Base-by-base conservation (phyloP, 2,797 vertebrate species). In the Thalassophryne amazonica region DNA sequence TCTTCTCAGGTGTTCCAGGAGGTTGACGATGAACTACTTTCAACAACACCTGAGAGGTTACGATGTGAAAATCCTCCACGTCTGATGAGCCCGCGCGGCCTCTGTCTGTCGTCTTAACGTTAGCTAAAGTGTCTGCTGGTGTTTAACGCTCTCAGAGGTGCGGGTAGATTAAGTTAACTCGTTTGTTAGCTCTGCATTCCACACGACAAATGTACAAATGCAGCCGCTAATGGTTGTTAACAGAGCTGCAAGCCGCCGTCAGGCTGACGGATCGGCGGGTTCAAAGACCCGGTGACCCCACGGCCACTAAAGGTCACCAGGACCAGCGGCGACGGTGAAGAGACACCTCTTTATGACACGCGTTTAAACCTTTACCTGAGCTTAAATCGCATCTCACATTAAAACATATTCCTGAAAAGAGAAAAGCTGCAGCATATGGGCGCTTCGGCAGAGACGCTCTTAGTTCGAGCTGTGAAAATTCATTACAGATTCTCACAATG, bases 121-220 rank as follows among this genome's bases (percentile, higher is more conserved):
- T 70, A 77, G 77, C 80, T 80, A 59, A 79, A 78, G 82, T 76
- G 70, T 72, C 68, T 73, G 61, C 60, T 7, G 47, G 72, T 41
- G 25, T 78, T 85, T 76, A 81, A 73, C 74, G 69, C 76, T 65
- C 60, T 76, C 68, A 14, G 54, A 73, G 71, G 60, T 71, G 67
- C 73, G 63, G 73, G 68, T 41, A 42, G 69, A 67, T 72, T 67
- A 75, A 83, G 83, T 76, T 52, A 62, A 66, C 80, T 84, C 73
- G 78, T 87, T 81, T 80, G 80, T 86, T 78, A 62, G 68, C 57
- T 33, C 67, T 42, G 60, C 71, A 59, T 76, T 76, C 72, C 62
- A 38, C 18, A 54, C 73, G 59, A 83, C 67, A 68, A 57, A 35
- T 62, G 51, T 50, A 65, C 70, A 75, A 76, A 81, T 60, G 58